Base-by-base conservation (phyloP, 1,140 invertebrate species). In the Achatina immaculata region DNA sequence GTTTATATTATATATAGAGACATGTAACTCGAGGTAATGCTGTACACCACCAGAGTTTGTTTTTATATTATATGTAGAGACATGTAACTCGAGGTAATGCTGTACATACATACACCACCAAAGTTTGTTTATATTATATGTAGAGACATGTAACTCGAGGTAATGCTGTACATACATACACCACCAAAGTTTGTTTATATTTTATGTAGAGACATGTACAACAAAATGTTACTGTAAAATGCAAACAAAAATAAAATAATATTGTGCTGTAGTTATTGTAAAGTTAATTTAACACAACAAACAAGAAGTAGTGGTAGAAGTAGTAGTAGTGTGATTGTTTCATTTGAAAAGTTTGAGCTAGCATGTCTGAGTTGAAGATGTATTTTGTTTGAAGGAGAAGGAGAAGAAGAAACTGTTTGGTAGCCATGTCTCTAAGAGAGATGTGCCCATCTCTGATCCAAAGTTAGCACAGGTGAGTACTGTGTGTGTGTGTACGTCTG, bases 71-170 rank as follows among this genome's bases (percentile, higher is more conserved):
- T n/a, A n/a, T n/a, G n/a, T n/a, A n/a, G n/a, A n/a, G 89, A 90
- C 65, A 86, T 92, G 6, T 74, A 88, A 19, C 83, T 92, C 4
- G 90, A 89, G 87, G 91, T 91, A 79, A 65, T 78, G 82, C 2
- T 2, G 43, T 65, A 21, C n/a, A n/a, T n/a, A n/a, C n/a, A n/a
- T n/a, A n/a, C 28, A 42, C 55, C 24, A 3, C 0, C 31, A 21
- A 58, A 58, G 0, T 31, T n/a, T n/a, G n/a, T n/a, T n/a, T n/a
- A n/a, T n/a, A n/a, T n/a, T n/a, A n/a, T n/a, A n/a, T n/a, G n/a
- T n/a, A n/a, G n/a, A n/a, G 89, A 90, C 65, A 86, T 92, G 6
- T 74, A 88, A 19, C 83, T 92, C 4, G 90, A 89, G 87, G 91
- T 91, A 79, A 65, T 78, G 82, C 2, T 2, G 43, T 65, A 21